A percentile compares a stretch with the other conserved stretches of the same genome.
Conservation (phyloP, 2,888 invertebrate species). For the Silvanus unidentatus region DNA sequence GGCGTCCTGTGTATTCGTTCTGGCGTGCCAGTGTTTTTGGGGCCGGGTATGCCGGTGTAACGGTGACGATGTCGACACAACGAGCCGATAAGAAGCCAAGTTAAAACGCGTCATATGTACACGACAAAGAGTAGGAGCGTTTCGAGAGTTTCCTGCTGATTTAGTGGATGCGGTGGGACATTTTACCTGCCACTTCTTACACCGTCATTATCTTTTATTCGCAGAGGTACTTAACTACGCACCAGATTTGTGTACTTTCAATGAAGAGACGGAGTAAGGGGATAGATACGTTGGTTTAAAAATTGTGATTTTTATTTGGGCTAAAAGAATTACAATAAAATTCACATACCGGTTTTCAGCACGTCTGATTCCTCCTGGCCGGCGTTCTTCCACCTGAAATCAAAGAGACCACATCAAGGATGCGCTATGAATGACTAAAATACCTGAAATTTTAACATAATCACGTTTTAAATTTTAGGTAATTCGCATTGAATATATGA, state of each 20-base stretch:
- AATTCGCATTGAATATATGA: background rate
- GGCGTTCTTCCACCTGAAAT: slow-evolving; percentile 42
- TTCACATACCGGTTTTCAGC: slow-evolving; percentile 38
- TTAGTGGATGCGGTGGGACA: slow-evolving; percentile 22
- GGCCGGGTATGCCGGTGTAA: background rate
- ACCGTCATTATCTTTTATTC: too few relatives aligned
- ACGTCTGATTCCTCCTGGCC: slow-evolving; percentile 35
- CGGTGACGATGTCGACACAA: slow-evolving; percentile 16
- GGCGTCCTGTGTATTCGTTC: slow-evolving; percentile 7
- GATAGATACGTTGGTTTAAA: too few relatives aligned
- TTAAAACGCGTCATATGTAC: slow-evolving; percentile 30
- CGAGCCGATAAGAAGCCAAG: slow-evolving; percentile 29
- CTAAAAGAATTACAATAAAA: too few relatives aligned
- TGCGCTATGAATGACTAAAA: slow-evolving; percentile 5
- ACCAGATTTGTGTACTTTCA: too few relatives aligned
- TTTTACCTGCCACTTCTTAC: too few relatives aligned
- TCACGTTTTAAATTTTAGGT: background rate
- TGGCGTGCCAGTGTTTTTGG: background rate
- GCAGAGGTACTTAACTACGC: too few relatives aligned
- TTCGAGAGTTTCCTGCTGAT: slow-evolving; percentile 7
- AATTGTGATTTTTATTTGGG: too few relatives aligned
- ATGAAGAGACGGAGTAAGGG: too few relatives aligned
- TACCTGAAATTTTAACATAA: slow-evolving; percentile 1
- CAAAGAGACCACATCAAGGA: slow-evolving; percentile 40
- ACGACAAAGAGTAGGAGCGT: slow-evolving; percentile 15